Conservation (phyloP, 2,797 vertebrate genomes). For the Spheniscus humboldti region DNA sequence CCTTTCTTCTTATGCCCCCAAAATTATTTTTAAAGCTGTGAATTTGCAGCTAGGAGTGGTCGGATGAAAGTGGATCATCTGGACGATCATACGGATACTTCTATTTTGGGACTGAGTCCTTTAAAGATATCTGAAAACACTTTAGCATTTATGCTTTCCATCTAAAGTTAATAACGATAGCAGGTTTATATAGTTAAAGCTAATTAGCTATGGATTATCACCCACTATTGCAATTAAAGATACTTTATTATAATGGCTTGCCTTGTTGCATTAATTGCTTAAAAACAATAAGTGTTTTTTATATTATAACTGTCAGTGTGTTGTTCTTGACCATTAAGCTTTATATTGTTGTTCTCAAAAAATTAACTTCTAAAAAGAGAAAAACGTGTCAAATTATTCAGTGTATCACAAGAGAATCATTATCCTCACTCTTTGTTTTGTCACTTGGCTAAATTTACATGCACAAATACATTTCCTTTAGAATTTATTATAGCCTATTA, state of each 20-base stretch:
- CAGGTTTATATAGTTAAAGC: neutral
- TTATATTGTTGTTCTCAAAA: neutral
- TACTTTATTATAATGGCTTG: neutral
- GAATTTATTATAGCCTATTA: neutral
- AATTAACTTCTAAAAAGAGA: neutral
- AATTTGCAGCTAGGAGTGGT: neutral
- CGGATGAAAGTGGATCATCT: neutral
- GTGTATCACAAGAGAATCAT: neutral
- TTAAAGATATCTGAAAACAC: neutral
- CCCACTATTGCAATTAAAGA: neutral
- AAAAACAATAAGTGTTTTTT: neutral
- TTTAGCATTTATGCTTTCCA: neutral
- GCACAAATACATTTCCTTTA: neutral
- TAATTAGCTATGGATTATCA: neutral
- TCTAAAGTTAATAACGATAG: neutral
- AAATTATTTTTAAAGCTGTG: neutral
- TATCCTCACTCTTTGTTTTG: neutral
- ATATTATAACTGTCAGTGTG: neutral
- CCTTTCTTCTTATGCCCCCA: neutral
- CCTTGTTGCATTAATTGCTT: neutral
- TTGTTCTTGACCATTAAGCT: slow-evolving; percentile 29
- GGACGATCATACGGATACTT: rapidly evolving
- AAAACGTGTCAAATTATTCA: neutral
- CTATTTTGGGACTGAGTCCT: neutral
- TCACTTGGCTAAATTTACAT: neutral